Conservation (phyloP, 2,113 vertebrate species). For the Natator depressus region DNA sequence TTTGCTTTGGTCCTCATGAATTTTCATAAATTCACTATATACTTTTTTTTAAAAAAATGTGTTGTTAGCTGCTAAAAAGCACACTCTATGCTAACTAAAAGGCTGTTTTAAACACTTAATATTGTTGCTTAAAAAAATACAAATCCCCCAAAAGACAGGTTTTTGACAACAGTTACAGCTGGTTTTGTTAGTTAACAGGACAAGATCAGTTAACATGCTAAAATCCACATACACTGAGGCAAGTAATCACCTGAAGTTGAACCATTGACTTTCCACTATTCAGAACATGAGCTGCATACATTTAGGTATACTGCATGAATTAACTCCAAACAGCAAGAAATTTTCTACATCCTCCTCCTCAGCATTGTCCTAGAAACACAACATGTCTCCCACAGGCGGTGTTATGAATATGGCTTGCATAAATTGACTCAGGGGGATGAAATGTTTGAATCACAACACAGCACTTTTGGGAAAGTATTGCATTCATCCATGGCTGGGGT, state of each 20-base stretch:
- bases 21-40: slow-evolving; percentile 80
- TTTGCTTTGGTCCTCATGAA: slow-evolving; percentile 86
- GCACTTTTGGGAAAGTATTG: slow-evolving; percentile 43
- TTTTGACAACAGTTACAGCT: slow-evolving; percentile 70
- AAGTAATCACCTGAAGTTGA: slow-evolving; percentile 27
- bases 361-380: slow-evolving; percentile 36
- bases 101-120: slow-evolving; percentile 73
- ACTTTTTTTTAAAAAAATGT: slow-evolving; percentile 71
- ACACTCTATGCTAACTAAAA: slow-evolving; percentile 78
- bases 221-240: slow-evolving; percentile 57
- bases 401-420: slow-evolving; percentile 45
- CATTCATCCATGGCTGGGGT: slow-evolving; percentile 39
- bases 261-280: slow-evolving; percentile 62
- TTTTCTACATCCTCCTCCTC: slow-evolving; percentile 32
- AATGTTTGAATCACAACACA: slow-evolving; percentile 2
- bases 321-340: slow-evolving; percentile 45
- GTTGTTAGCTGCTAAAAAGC: slow-evolving; percentile 77
- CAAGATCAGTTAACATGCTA: slow-evolving; percentile 65
- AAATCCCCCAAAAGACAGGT: slow-evolving; percentile 70
- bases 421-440: neutral
- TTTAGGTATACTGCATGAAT: slow-evolving; percentile 52
- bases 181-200: slow-evolving; percentile 74
- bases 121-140: slow-evolving; percentile 77
- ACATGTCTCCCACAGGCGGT: slow-evolving; percentile 47
- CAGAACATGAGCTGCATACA: slow-evolving; percentile 42